Evolutionary conservation across 2,888 invertebrate species (phyloP).

Genomic region (Lydus trimaculatus): DNA sequence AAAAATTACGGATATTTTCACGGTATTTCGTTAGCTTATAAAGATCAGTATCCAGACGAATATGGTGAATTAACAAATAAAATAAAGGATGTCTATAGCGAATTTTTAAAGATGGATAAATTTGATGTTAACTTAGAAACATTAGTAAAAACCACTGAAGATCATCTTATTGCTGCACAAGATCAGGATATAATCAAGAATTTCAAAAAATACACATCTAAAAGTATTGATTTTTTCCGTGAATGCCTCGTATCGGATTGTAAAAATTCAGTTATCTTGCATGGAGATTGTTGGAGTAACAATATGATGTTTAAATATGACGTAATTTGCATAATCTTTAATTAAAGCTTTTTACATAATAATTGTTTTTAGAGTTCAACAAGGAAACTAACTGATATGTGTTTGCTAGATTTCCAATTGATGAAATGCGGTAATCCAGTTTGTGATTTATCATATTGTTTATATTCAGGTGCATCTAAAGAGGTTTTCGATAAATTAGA

Average conservation of each 20-base stretch:
- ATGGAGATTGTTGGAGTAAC: slow-evolving; percentile 46
- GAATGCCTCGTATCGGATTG: not conserved
- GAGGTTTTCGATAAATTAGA: slow-evolving; percentile 47
- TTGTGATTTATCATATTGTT: slow-evolving; percentile 51
- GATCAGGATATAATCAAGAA: not conserved
- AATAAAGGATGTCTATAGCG: not conserved
- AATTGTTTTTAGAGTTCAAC: slow-evolving; percentile 7
- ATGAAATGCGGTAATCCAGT: slow-evolving; percentile 40
- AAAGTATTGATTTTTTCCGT: not conserved
- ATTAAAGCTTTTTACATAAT: not conserved
- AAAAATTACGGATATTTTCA: slow-evolving; percentile 42
- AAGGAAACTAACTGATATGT: slow-evolving; percentile 5
- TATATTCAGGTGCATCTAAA: slow-evolving; percentile 48
- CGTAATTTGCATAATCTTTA: slow-evolving; percentile 12
- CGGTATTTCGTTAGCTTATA: slow-evolving; percentile 35
- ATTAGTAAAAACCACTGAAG: not conserved
- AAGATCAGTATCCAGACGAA: slow-evolving; percentile 26
- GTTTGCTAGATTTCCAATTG: slow-evolving; percentile 42
- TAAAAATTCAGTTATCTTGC: slow-evolving; percentile 35
- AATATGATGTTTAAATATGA: slow-evolving; percentile 48
- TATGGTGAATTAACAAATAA: slow-evolving; percentile 18
- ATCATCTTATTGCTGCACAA: not conserved
- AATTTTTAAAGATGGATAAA: not conserved
- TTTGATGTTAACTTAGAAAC: accelerated
- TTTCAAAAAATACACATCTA: not conserved